Evolutionary conservation across 2,888 invertebrate genomes (phyloP).

Genomic region (Osmoderma eremita): DNA sequence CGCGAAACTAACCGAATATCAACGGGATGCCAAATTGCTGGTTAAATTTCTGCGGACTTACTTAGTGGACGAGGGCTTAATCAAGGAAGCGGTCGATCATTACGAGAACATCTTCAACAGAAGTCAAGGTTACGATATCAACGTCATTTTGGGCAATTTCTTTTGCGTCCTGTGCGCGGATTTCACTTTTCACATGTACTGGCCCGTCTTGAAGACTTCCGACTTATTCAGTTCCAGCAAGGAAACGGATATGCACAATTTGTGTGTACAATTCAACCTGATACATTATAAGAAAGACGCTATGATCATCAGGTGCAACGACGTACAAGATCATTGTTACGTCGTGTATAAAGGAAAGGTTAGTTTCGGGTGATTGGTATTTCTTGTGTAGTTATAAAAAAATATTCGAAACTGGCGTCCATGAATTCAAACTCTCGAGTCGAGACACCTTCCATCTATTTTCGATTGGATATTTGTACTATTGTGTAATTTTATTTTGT

Average conservation of each 20-base stretch:
- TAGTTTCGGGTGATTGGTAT: too few relatives aligned
- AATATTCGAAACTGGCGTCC: too few relatives aligned
- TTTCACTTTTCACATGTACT: conserved; percentile 26
- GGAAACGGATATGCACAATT: conserved; percentile 6
- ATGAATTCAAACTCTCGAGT: too few relatives aligned
- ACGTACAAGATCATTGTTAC: conserved; percentile 48
- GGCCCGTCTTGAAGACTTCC: conserved; percentile 10
- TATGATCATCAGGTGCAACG: conserved; percentile 51
- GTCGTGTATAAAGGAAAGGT: conserved; percentile 48
- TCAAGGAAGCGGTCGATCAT: conserved; percentile 47
- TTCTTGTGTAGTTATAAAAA: too few relatives aligned
- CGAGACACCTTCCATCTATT: too few relatives aligned
- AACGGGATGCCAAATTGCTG: conserved; percentile 46
- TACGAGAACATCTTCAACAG: conserved; percentile 48
- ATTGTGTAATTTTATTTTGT: too few relatives aligned
- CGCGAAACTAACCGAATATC: conserved; percentile 45
- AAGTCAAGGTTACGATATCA: conserved; percentile 42
- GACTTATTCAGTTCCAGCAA: conserved; percentile 37
- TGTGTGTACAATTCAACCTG: conserved; percentile 29
- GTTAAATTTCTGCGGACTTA: conserved; percentile 47
- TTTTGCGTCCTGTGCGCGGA: conserved; percentile 23
- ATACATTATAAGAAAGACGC: conserved; percentile 47
- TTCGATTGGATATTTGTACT: too few relatives aligned
- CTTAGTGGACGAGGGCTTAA: conserved; percentile 44
- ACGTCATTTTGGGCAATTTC: conserved; percentile 22